Evolutionary conservation across 2,113 vertebrate species (phyloP), one percentile per base, ranked within the genome.

Genomic region (Rhinogobius similis): DNA sequence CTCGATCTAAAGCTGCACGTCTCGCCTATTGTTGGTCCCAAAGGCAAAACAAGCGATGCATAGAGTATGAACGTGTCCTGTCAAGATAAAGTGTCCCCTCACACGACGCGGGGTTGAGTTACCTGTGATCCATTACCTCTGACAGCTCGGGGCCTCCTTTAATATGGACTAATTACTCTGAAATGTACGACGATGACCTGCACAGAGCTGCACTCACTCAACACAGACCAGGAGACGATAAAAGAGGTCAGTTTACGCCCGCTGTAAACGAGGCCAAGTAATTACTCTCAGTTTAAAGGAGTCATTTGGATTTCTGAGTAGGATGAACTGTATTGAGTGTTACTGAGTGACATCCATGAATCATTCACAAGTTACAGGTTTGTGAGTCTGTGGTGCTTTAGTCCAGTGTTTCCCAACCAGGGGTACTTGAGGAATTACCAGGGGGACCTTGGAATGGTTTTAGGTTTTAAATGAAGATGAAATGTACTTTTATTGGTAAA

Each of bases 221-320:
- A 10, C 6, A 59, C 23, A 16, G 6, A 18, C 14, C 16, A 4
- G 29, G 3, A 20, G 26, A 9, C 10, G 48, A 21, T 21, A n/a
- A 50, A 9, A 50, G 48, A 20, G 21, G 21, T 53, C 52, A 53
- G 52, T 29, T 58, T 29, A 29, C 55, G 29, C 1, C 14, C 9
- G 12, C 52, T 5, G 52, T 14, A 13, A 55, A 14, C 2, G 14
- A 58, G 11, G 5, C 26, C 3, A 2, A 38, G 16, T 61, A 36
- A 61, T 61, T 32, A 32, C 8, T 6, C 18, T 61, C 58, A 61
- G 36, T 61, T 61, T 36, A 61, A 61, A 61, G 9, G 32, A 58
- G 26, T 21, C 0, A 12, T 61, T 61, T 61, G 29, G n/a, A 36
- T 36, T 20, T 20, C 20, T 32, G 21, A 36, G 29, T 5, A 61